Conservation (phyloP, 2,888 invertebrate species). For the Priocnemis perturbator region DNA sequence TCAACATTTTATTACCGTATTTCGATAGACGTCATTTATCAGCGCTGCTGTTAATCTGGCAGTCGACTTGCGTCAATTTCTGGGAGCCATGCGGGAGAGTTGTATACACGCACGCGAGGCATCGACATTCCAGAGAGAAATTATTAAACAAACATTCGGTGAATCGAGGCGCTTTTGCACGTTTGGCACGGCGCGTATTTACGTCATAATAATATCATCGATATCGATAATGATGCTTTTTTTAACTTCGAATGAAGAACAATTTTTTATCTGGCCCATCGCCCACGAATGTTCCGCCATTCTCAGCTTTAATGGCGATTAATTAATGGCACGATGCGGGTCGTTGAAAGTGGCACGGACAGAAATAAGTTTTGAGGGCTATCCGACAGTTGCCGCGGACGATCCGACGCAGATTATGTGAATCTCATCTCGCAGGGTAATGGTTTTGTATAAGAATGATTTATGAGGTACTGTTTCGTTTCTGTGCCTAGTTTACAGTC, state of each 20-base stretch:
- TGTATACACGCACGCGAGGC: not conserved
- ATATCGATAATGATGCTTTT: not conserved
- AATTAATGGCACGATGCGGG: conserved; percentile 20
- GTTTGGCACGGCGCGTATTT: not conserved
- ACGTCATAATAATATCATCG: conserved; percentile 12
- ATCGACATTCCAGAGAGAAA: not conserved
- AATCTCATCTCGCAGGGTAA: not conserved
- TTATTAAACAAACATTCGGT: conserved; percentile 16
- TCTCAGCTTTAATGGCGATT: conserved; percentile 21
- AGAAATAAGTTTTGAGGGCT: conserved; percentile 17
- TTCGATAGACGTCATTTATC: too few species aligned
- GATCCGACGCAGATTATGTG: not conserved
- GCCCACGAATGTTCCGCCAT: conserved; percentile 4
- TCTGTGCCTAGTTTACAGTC: too few species aligned
- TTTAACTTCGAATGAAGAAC: too few species aligned
- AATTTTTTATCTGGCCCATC: too few species aligned
- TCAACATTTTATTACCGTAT: too few species aligned
- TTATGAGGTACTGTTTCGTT: too few species aligned
- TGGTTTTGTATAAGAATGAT: too few species aligned
- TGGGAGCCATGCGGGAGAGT: not conserved
- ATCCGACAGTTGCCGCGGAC: not conserved
- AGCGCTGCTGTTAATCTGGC: too few species aligned
- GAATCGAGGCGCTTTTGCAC: not conserved
- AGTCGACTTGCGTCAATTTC: too few species aligned
- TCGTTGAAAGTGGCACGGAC: conserved; percentile 11